Conservation (phyloP, 1,140 invertebrate genomes). For the Lordiphosa mommai region DNA sequence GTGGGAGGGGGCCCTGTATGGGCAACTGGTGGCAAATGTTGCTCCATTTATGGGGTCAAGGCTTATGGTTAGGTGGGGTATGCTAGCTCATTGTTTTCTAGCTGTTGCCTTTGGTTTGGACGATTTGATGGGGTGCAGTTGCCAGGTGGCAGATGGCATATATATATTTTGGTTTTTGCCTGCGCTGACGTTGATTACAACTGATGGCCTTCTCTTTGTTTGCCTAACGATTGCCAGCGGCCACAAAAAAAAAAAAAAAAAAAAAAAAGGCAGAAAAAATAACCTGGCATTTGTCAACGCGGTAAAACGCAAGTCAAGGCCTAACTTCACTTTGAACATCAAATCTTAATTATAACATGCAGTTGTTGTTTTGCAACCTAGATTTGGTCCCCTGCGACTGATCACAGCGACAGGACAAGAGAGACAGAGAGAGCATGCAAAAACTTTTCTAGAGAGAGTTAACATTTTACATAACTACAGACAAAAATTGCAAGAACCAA, state of each 20-base stretch:
- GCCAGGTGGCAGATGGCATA: conserved; percentile 7
- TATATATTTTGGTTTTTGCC: conserved; percentile 31
- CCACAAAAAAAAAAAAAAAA: not conserved
- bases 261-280: not conserved
- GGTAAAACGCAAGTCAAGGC: conserved; percentile 1
- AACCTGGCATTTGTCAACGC: conserved; percentile 4
- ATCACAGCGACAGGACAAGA: not conserved
- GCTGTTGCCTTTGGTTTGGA: too few relatives aligned
- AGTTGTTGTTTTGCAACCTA: too few relatives aligned
- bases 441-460: not conserved
- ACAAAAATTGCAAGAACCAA: too few relatives aligned
- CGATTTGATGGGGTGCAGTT: conserved; percentile 3
- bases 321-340: not conserved
- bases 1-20: too few relatives aligned
- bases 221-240: conserved; percentile 34
- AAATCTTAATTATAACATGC: too few relatives aligned
- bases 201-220: conserved; percentile 36
- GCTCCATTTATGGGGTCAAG: conserved; percentile 7
- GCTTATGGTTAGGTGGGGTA: not conserved
- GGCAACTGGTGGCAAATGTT: conserved; percentile 9
- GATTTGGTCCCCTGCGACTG: too few relatives aligned
- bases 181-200: conserved; percentile 55
- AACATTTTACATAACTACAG: too few relatives aligned
- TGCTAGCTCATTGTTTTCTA: conserved; percentile 6
- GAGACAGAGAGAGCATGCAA: not conserved